These are phyloP conservation scores for Anneissia japonica DNA, from an alignment of 35 echinoderm and acorn worm genomes.

Conservation along the genomic window DNA sequence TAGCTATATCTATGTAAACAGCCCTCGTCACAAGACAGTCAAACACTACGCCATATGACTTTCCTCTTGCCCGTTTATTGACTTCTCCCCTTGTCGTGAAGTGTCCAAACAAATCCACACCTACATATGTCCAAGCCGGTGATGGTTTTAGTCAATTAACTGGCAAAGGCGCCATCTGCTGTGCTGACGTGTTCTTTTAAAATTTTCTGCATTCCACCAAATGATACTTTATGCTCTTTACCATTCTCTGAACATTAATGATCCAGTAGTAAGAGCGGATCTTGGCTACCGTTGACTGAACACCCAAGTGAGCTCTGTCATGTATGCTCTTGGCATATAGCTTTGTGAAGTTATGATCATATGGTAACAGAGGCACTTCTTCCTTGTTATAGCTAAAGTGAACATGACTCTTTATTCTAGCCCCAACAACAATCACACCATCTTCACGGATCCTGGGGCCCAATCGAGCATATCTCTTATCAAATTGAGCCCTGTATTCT, in stretches of 20 bases:
- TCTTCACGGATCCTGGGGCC: conserved; percentile 32
- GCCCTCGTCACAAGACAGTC: conserved; percentile 20
- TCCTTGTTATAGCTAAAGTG: too few relatives aligned
- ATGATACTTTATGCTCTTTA: too few relatives aligned
- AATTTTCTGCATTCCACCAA: too few relatives aligned
- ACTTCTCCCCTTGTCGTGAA: background rate
- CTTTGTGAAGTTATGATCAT: too few relatives aligned
- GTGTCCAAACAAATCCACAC: background rate
- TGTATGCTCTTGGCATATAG: too few relatives aligned
- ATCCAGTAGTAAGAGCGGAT: too few relatives aligned
- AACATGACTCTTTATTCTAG: conserved; percentile 12
- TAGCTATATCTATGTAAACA: conserved; percentile 5
- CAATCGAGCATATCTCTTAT: conserved; percentile 19
- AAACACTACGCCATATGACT: conserved; percentile 3
- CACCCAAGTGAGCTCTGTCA: too few relatives aligned
- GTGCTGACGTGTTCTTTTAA: background rate
- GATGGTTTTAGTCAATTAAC: background rate
- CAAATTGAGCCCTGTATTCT: conserved; percentile 1
- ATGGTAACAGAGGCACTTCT: too few relatives aligned
- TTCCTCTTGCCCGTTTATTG: background rate
- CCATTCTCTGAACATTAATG: too few relatives aligned
- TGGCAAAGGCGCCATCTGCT: background rate
- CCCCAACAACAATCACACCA: conserved; percentile 41
- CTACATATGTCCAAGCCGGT: background rate
- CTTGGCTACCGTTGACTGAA: too few relatives aligned